These are phyloP conservation scores for Seriola quinqueradiata DNA, from an alignment of 2,113 vertebrate genomes.

Conservation along the genomic window DNA sequence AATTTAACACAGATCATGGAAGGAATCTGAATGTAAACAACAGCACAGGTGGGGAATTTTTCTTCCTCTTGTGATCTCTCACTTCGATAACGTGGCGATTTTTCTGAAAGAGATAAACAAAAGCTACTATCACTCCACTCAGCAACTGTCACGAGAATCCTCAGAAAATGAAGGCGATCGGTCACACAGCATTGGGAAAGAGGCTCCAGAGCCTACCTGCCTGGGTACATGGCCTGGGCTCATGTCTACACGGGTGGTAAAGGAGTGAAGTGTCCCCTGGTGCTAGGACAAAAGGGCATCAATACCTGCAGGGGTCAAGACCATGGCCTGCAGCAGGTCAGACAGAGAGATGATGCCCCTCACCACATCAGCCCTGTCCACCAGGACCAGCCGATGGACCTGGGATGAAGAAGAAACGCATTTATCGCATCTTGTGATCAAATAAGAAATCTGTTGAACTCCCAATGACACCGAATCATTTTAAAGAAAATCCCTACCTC, in stretches of 20 bases:
- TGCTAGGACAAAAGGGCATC: conserved; percentile 90
- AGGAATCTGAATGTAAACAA: conserved; percentile 32
- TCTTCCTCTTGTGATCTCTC: not conserved
- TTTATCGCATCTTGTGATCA: not conserved
- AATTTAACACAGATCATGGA: not conserved
- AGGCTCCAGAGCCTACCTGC: conserved; percentile 43
- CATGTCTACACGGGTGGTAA: conserved; percentile 20
- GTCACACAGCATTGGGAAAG: not conserved
- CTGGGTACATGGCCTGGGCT: conserved; percentile 14
- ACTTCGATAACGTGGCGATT: conserved; percentile 9
- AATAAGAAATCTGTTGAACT: not conserved
- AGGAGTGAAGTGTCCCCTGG: conserved; percentile 1
- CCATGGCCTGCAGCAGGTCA: conserved; percentile 96
- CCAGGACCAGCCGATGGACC: conserved; percentile 97
- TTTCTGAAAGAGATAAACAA: conserved; percentile 66
- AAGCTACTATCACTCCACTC: not conserved
- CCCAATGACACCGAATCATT: not conserved
- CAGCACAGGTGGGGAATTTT: conserved; percentile 7
- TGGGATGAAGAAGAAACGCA: conserved; percentile 61
- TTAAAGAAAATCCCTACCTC: conserved; percentile 83
- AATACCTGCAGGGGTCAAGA: conserved; percentile 94
- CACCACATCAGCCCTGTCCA: conserved; percentile 88
- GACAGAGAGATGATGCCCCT: conserved; percentile 95
- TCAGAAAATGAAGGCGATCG: not conserved
- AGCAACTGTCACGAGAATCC: not conserved